Percentiles rank a stretch among this genome's conserved stretches.
Conservation (phyloP, 2,113 vertebrate species). For the Rhea americana region DNA sequence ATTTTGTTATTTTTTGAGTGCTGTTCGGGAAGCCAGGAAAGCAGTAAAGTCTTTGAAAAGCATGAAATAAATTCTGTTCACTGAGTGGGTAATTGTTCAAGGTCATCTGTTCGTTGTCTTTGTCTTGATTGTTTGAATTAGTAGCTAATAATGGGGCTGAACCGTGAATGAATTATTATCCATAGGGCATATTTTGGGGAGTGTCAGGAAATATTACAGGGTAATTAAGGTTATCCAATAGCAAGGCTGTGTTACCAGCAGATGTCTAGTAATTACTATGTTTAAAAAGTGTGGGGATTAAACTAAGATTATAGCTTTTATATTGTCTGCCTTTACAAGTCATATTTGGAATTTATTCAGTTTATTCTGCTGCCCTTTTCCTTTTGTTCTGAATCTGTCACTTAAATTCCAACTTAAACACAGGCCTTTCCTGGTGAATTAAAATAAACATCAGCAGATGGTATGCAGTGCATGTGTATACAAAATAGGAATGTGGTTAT, state of each 20-base stretch:
- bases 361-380: slow-evolving; percentile 75
- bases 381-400: slow-evolving; percentile 80
- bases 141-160: slow-evolving; percentile 78
- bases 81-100: slow-evolving; percentile 77
- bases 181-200: slow-evolving; percentile 79
- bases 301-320: slow-evolving; percentile 83
- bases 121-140: slow-evolving; percentile 81
- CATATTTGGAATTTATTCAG: slow-evolving; percentile 81
- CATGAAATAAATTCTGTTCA: slow-evolving; percentile 76
- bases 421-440: slow-evolving; percentile 71
- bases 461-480: slow-evolving; percentile 59
- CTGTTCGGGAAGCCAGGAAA: slow-evolving; percentile 47
- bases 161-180: slow-evolving; percentile 81
- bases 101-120: slow-evolving; percentile 79
- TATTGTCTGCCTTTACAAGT: slow-evolving; percentile 80
- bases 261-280: slow-evolving; percentile 84
- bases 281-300: slow-evolving; percentile 79
- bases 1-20: slow-evolving; percentile 58
- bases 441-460: slow-evolving; percentile 80
- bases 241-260: slow-evolving; percentile 77
- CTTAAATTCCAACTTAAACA: slow-evolving; percentile 76
- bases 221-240: slow-evolving; percentile 82
- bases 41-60: slow-evolving; percentile 69
- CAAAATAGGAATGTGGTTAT: slow-evolving; percentile 57
- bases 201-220: slow-evolving; percentile 83